These are phyloP conservation scores for Hemithea aestivaria DNA, from an alignment of 2,888 invertebrate species.

Conservation along the genomic window DNA sequence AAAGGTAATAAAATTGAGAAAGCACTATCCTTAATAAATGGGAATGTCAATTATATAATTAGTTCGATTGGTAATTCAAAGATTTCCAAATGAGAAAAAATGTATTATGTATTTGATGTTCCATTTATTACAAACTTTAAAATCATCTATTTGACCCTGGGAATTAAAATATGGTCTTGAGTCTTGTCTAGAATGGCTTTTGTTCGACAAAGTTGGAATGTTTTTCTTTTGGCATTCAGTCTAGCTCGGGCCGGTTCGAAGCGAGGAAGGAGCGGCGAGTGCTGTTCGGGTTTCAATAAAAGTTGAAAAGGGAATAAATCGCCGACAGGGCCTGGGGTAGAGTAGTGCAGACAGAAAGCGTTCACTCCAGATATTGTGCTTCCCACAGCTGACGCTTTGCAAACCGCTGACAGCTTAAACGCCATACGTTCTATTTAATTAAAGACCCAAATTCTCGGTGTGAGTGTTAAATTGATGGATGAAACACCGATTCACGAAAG, in stretches of 20 bases:
- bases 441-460: too few species aligned
- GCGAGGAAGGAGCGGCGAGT: slow-evolving; percentile 33
- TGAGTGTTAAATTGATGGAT: too few species aligned
- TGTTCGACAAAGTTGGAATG: slow-evolving; percentile 26
- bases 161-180: too few species aligned
- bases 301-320: slow-evolving; percentile 64
- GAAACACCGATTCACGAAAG: slow-evolving; percentile 23
- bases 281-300: slow-evolving; percentile 67
- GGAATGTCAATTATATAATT: not conserved
- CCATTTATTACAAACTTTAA: too few species aligned
- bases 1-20: not conserved
- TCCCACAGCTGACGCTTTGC: slow-evolving; percentile 47
- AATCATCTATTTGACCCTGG: too few species aligned
- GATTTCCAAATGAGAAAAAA: too few species aligned
- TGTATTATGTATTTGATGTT: too few species aligned
- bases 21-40: not conserved
- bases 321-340: slow-evolving; percentile 27
- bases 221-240: slow-evolving; percentile 38
- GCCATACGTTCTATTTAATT: slow-evolving; percentile 8
- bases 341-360: slow-evolving; percentile 12
- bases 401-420: slow-evolving; percentile 3
- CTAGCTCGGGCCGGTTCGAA: slow-evolving; percentile 30
- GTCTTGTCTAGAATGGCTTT: slow-evolving; percentile 10
- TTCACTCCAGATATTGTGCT: slow-evolving; percentile 38
- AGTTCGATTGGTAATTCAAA: slow-evolving; percentile 1